Evolutionary conservation across 2,797 vertebrate species (phyloP).

Genomic region (Cynopterus sphinx): DNA sequence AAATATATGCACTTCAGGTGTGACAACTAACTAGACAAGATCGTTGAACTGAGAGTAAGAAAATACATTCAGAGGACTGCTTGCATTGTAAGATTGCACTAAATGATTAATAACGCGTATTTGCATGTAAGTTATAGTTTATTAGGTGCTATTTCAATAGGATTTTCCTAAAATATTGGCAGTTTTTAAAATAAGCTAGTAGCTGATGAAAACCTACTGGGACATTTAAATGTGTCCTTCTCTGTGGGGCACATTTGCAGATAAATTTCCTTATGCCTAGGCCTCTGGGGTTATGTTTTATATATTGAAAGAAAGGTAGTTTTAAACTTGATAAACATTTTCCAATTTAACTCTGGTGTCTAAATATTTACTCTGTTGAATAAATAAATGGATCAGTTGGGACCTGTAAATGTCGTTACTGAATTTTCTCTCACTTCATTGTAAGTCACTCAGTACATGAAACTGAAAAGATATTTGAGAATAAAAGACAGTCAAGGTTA

Average conservation of each 20-base stretch:
- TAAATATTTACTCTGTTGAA: conserved; percentile 77
- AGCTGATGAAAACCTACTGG: not conserved
- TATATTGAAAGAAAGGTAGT: conserved; percentile 61
- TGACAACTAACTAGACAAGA: not conserved
- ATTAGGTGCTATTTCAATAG: conserved; percentile 5
- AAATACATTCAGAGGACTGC: not conserved
- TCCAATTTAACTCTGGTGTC: conserved; percentile 75
- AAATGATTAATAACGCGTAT: not conserved
- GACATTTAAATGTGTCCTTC: conserved; percentile 55
- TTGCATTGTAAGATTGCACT: not conserved
- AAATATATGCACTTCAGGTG: not conserved
- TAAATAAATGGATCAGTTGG: conserved; percentile 73
- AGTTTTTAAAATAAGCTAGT: conserved; percentile 35
- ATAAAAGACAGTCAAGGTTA: conserved; percentile 73
- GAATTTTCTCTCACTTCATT: conserved; percentile 58
- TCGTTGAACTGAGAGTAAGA: not conserved
- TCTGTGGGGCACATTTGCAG: not conserved
- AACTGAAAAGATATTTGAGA: conserved; percentile 64
- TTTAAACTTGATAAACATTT: conserved; percentile 75
- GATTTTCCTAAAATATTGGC: not conserved
- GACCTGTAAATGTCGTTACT: conserved; percentile 57
- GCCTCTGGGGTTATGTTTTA: conserved; percentile 57
- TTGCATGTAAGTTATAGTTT: not conserved
- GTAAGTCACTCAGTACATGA: conserved; percentile 48
- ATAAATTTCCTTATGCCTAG: conserved; percentile 25